A percentile compares a stretch with the other conserved stretches of the same genome.
phyloP scores from a whole-genome alignment of 2,113 vertebrate species.

The Zingel zingel region DNA sequence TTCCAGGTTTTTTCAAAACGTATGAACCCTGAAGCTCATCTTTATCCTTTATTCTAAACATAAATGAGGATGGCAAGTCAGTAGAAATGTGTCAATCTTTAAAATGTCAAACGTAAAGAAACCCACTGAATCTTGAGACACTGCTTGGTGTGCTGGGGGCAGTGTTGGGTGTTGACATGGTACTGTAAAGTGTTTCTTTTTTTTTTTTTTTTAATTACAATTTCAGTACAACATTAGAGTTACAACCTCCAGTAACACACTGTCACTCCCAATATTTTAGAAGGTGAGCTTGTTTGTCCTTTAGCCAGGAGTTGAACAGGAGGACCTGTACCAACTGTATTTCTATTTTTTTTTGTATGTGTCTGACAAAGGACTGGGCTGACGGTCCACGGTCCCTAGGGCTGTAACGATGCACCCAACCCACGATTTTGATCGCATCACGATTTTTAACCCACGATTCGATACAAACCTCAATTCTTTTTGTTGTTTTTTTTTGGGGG shows the following conservation, averaged over 20 bases:
- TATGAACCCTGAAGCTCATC: too few species aligned
- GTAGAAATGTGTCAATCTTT: background rate
- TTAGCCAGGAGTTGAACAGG: background rate
- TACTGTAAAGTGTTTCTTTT: background rate
- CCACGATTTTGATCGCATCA: too few species aligned
- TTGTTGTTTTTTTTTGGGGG: too few species aligned
- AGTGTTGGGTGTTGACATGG: background rate
- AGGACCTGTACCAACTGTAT: background rate
- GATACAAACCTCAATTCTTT: too few species aligned
- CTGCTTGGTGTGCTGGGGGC: background rate
- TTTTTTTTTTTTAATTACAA: background rate
- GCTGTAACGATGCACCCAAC: too few species aligned
- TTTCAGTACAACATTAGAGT: background rate
- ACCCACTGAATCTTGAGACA: background rate
- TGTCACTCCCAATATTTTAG: background rate
- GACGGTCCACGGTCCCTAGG: too few species aligned
- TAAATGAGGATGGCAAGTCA: background rate
- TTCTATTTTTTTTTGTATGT: too few species aligned
- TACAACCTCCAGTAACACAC: background rate
- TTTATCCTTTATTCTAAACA: background rate
- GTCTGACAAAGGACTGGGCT: too few species aligned
- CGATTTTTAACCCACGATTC: too few species aligned
- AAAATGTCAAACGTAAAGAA: constrained; percentile 6
- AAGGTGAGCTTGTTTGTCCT: background rate
- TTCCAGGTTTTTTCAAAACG: too few species aligned